Conservation (phyloP, 2,888 invertebrate species). For the Capitulum mitella region DNA sequence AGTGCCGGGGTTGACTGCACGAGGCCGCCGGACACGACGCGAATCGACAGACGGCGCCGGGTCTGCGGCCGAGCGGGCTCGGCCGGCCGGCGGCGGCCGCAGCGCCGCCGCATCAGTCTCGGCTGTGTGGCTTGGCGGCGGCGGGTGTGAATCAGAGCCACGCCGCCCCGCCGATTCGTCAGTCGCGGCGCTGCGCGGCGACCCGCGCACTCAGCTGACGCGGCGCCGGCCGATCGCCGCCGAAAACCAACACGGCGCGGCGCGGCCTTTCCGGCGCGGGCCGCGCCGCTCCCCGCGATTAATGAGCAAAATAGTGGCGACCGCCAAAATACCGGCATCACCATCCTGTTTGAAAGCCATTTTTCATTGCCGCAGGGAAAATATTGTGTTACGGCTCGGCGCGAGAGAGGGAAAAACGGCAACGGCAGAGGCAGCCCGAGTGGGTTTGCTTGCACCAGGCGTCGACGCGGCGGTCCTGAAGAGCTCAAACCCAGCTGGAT, state of each 20-base stretch:
- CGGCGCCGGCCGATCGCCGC: not conserved
- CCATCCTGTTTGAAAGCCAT: constrained; percentile 21
- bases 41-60: not conserved
- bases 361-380: constrained; percentile 21
- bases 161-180: not conserved
- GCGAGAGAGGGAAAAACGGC: not conserved
- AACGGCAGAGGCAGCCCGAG: not conserved
- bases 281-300: not conserved
- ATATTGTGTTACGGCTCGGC: not conserved
- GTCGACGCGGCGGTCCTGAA: not conserved
- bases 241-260: not conserved
- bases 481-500: not conserved
- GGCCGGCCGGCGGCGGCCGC: no score
- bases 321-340: constrained; percentile 22
- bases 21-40: no score
- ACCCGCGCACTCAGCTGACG: not conserved
- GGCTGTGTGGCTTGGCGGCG: constrained; percentile 1
- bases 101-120: not conserved
- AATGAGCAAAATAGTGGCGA: constrained; percentile 15
- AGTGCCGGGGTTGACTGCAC: no score
- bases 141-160: not conserved
- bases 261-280: not conserved
- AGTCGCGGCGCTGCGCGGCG: not conserved
- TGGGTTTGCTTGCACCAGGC: not conserved
- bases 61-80: not conserved